phyloP scores from a whole-genome alignment of 2,797 vertebrate species.

The Falco novaeseelandiae region DNA sequence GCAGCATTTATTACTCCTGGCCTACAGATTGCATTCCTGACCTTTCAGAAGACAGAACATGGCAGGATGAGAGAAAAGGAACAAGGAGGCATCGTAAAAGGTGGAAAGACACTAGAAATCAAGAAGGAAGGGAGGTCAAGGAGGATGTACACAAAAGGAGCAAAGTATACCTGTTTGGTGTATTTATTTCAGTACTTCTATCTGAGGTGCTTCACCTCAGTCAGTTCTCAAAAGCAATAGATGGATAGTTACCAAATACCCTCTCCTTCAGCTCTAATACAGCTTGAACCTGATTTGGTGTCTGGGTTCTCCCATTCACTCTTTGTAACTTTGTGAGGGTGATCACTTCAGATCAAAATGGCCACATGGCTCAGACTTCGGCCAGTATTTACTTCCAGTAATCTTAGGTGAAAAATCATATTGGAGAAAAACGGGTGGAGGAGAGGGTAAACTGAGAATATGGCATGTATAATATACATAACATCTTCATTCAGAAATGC shows the following conservation, averaged over 20 bases:
- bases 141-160: not conserved
- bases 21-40: not conserved
- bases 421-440: not conserved
- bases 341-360: not conserved
- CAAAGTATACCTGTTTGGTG: not conserved
- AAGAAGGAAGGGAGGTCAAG: not conserved
- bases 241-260: not conserved
- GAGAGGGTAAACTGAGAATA: not conserved
- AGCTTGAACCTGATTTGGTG: not conserved
- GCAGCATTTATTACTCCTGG: not conserved
- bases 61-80: not conserved
- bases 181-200: not conserved
- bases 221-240: not conserved
- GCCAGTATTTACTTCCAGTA: not conserved
- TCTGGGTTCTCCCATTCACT: not conserved
- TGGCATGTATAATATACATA: not conserved
- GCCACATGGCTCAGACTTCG: not conserved
- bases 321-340: not conserved
- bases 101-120: not conserved
- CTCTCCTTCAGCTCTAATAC: not conserved
- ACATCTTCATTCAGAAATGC: not conserved
- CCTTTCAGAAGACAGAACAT: not conserved
- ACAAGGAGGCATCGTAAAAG: not conserved
- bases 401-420: not conserved
- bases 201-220: not conserved